Base-by-base conservation (phyloP, 2,113 vertebrate genomes). In the Uropsilus gracilis region DNA sequence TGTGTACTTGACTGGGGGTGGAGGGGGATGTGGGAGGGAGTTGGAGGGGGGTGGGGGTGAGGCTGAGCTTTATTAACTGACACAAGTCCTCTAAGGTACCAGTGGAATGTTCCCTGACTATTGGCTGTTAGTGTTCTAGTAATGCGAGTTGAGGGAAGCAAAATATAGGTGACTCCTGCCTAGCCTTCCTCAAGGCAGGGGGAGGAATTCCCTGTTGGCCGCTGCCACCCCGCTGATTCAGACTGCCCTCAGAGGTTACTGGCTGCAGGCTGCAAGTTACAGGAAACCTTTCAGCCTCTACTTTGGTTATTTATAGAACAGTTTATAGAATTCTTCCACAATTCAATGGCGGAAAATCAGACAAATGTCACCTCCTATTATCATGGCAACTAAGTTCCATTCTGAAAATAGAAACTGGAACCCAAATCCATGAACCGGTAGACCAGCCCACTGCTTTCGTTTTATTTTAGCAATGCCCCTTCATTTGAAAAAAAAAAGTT, bases 311-410 rank as follows among this genome's bases (percentile, higher is more conserved):
- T 98, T 98, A 96, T 96, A 96, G 97, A 97, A n/a, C 46, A 96
- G 89, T 89, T 98, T 96, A 95, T 87, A 95, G 95, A 94, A 89
- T 95, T 96, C 91, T 97, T 95, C 95, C 85, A 94, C 91, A 97
- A 96, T 91, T 44, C 0, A 0, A 75, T 82, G 73, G 92, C 97
- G 95, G 96, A 85, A 94, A 96, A 93, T 87, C 76, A 97, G 96
- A 97, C 97, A 97, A 97, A 96, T 97, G 94, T 94, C 97, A 97
- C 93, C 94, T 96, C 93, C 93, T 87, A 97, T 96, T 96, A 95
- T 97, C 81, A 2, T 90, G 71, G 91, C 87, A 94, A 87, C 86
- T 86, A 91, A 96, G 94, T 96, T 96, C 76, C 94, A 96, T 68
- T 97, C 96, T 94, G 91, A 96, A 97, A 97, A 97, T 97, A 97